phyloP scores from a whole-genome alignment of 2,797 vertebrate genomes.

The Centropyge bicolor region DNA sequence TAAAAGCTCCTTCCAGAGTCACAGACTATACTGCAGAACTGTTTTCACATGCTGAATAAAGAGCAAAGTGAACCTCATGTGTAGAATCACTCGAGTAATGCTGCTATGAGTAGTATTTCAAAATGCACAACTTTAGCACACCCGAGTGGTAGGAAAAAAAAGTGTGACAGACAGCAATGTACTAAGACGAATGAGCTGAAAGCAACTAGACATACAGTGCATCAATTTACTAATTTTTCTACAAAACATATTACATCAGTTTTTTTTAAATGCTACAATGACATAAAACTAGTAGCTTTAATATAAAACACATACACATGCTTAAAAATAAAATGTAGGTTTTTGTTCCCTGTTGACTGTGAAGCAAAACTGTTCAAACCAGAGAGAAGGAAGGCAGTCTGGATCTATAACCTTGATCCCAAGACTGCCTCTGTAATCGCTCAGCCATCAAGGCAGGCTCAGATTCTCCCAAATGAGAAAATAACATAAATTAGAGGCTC shows the following conservation, averaged over 20 bases:
- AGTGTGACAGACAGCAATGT: no score
- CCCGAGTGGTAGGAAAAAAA: no score
- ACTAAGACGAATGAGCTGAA: background rate
- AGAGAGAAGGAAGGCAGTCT: background rate
- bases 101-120: no score
- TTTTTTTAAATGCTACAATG: background rate
- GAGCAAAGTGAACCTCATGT: background rate
- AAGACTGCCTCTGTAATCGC: background rate
- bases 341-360: background rate
- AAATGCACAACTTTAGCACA: no score
- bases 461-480: constrained; percentile 13
- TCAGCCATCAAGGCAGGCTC: background rate
- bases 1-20: background rate
- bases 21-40: background rate
- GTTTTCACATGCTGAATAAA: background rate
- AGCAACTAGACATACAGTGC: background rate
- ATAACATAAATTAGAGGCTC: background rate
- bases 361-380: background rate
- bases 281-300: background rate
- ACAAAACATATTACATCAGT: no score
- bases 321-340: background rate
- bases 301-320: background rate
- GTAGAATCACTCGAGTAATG: background rate
- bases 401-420: background rate
- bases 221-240: background rate